phyloP scores from a whole-genome alignment of 2,888 invertebrate species.

The Oxycera nigricornis region DNA sequence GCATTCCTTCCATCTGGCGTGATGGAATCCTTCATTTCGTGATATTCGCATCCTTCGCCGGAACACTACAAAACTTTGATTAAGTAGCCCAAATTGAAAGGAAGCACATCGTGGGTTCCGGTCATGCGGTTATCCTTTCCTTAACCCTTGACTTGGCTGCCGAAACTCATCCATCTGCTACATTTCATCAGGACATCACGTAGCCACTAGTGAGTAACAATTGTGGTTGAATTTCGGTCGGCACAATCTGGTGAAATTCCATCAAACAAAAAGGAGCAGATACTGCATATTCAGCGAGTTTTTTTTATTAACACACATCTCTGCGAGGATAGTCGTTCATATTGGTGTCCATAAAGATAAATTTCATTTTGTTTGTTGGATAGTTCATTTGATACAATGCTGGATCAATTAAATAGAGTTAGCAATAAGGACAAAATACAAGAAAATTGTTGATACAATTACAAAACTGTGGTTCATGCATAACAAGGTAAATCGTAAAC shows the following conservation, averaged over 20 bases:
- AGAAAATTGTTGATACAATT: too few relatives aligned
- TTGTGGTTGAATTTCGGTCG: slow-evolving; percentile 13
- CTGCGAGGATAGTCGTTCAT: too few relatives aligned
- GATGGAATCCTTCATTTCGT: not conserved
- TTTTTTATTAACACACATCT: not conserved
- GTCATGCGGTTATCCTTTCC: slow-evolving; percentile 31
- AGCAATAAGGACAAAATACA: too few relatives aligned
- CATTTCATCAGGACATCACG: slow-evolving; percentile 23
- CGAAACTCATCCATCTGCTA: slow-evolving; percentile 13
- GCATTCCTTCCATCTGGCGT: not conserved
- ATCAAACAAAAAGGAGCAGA: not conserved
- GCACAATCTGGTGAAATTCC: slow-evolving; percentile 8
- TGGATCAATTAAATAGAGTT: too few relatives aligned
- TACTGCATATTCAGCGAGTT: slow-evolving; percentile 1
- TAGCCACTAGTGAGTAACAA: not conserved
- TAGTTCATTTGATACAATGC: too few relatives aligned
- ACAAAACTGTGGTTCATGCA: too few relatives aligned
- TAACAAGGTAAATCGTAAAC: too few relatives aligned
- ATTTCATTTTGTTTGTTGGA: too few relatives aligned
- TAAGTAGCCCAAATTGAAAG: slow-evolving; percentile 32
- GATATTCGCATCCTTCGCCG: not conserved
- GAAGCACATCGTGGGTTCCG: slow-evolving; percentile 7
- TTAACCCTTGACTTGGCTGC: slow-evolving; percentile 17
- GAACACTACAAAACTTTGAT: slow-evolving; percentile 28
- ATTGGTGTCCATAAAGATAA: too few relatives aligned